A percentile compares a stretch with the other conserved stretches of the same genome.
These are phyloP conservation scores for Steromphala cineraria DNA, from an alignment of 2,888 invertebrate species.

Conservation along the genomic window DNA sequence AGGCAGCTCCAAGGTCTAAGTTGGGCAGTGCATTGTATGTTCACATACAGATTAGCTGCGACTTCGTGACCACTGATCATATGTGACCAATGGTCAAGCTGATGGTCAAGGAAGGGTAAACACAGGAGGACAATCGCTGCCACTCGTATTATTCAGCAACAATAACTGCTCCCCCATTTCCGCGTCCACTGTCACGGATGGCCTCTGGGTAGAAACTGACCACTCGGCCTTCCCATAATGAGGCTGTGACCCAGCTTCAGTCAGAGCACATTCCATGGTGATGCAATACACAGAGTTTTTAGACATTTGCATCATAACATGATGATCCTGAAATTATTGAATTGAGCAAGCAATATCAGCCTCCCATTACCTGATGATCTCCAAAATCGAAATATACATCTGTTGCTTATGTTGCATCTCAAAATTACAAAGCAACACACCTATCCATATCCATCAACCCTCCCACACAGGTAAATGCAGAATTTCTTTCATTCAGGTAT, in stretches of 20 bases:
- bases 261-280: no score
- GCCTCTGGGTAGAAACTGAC: background rate
- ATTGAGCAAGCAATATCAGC: no score
- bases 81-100: background rate
- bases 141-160: background rate
- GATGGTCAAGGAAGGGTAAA: background rate
- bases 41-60: slow-evolving; percentile 1
- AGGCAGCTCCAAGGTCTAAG: background rate
- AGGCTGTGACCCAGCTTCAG: background rate
- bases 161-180: slow-evolving; percentile 5
- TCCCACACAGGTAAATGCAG: no score
- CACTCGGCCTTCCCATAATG: background rate
- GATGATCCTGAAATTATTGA: no score
- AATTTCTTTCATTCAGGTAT: no score
- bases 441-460: no score
- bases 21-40: background rate
- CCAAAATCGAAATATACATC: no score
- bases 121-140: background rate
- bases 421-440: no score
- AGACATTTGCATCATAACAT: no score
- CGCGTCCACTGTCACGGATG: background rate
- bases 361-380: no score
- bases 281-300: no score
- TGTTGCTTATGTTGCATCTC: no score
- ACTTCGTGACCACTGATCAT: slow-evolving; percentile 3